phyloP scores from a whole-genome alignment of 2,888 invertebrate species.

The Phymatocera aterrima region DNA sequence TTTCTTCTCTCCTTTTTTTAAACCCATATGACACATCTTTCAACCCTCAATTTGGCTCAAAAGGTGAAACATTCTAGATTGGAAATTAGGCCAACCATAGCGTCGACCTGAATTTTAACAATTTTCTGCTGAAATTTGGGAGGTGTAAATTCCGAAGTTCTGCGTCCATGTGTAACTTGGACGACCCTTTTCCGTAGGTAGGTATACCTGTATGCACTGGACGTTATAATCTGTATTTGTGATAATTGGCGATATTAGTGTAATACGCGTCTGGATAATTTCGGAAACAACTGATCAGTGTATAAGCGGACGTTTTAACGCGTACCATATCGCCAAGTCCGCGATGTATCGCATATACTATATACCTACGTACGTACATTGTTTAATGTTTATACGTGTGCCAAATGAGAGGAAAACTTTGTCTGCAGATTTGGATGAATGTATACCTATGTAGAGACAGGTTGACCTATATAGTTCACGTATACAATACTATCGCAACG shows the following conservation, averaged over 20 bases:
- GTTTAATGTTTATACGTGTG: slow-evolving; percentile 23
- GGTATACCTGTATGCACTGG: not conserved
- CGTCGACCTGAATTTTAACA: not conserved
- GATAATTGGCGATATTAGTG: not conserved
- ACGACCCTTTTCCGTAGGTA: too few relatives aligned
- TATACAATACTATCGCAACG: not conserved
- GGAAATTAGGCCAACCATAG: too few relatives aligned
- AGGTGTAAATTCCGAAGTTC: too few relatives aligned
- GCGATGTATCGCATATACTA: too few relatives aligned
- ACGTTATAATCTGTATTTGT: not conserved
- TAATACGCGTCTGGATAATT: not conserved
- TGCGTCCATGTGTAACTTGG: too few relatives aligned
- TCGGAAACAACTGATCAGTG: not conserved
- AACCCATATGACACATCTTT: not conserved
- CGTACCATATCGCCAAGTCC: not conserved
- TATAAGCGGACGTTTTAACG: not conserved
- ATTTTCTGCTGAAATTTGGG: not conserved
- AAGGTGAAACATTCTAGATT: too few relatives aligned
- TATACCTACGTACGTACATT: not conserved
- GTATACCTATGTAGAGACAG: not conserved
- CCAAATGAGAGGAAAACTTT: not conserved
- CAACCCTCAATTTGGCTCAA: too few relatives aligned
- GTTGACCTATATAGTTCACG: not conserved
- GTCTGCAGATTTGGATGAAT: not conserved
- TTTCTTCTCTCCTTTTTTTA: not conserved